A percentile compares a stretch with the other conserved stretches of the same genome.
These are phyloP conservation scores for Eremobia ochroleuca DNA, from an alignment of 2,888 invertebrate genomes.

Conservation along the genomic window DNA sequence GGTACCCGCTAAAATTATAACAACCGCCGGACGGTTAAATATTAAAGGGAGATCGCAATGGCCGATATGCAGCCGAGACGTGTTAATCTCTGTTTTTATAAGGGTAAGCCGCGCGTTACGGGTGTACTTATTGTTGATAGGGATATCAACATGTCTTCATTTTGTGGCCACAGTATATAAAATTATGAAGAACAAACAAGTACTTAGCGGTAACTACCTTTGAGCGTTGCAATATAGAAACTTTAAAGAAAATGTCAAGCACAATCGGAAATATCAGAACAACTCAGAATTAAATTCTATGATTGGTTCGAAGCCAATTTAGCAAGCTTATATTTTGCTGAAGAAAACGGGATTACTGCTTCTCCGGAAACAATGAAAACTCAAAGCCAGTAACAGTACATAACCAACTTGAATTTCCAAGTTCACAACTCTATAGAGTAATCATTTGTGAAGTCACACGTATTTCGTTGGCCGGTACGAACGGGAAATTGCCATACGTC, in stretches of 20 bases:
- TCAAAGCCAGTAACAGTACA: background rate
- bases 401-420: conserved; percentile 25
- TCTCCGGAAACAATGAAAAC: conserved; percentile 36
- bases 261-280: conserved; percentile 2
- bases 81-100: conserved; percentile 74
- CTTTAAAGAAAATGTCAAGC: conserved; percentile 1
- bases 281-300: conserved; percentile 3
- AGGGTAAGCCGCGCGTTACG: conserved; percentile 52
- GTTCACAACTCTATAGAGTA: conserved; percentile 47
- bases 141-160: conserved; percentile 58
- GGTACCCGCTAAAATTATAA: conserved; percentile 77
- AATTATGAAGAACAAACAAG: conserved; percentile 14
- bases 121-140: conserved; percentile 56
- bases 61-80: conserved; percentile 67
- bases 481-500: conserved; percentile 86
- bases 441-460: conserved; percentile 60
- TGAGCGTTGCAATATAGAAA: background rate
- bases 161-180: conserved; percentile 11
- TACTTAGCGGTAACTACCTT: background rate
- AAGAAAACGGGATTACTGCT: conserved; percentile 1
- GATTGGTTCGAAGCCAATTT: conserved; percentile 42
- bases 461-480: conserved; percentile 64
- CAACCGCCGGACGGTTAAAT: conserved; percentile 70
- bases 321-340: conserved; percentile 17
- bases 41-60: conserved; percentile 71